These are phyloP conservation scores for Cavia aperea DNA, from an alignment of 2,113 vertebrate species.

Conservation along the genomic window DNA sequence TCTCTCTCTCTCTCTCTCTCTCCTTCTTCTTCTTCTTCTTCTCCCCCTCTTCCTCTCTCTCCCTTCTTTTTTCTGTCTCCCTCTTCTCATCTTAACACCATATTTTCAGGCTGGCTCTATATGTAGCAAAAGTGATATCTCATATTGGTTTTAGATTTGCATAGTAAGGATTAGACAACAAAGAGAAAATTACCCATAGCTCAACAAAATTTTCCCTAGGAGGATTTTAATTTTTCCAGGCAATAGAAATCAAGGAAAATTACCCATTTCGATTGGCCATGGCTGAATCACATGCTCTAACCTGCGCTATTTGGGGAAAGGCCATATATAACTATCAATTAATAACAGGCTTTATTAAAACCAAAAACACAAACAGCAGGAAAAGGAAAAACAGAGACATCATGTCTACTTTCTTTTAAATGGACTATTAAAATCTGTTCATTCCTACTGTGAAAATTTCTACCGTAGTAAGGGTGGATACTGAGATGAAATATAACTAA, in stretches of 20 bases:
- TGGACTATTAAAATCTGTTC: not conserved
- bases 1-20: not conserved
- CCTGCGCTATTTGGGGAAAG: not conserved
- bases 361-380: not conserved
- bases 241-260: not conserved
- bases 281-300: not conserved
- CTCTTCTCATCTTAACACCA: not conserved
- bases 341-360: not conserved
- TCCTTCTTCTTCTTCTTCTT: fast-evolving
- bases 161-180: not conserved
- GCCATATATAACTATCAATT: not conserved
- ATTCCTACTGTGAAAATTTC: not conserved
- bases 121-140: not conserved
- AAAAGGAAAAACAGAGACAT: not conserved
- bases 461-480: not conserved
- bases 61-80: not conserved
- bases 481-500: not conserved
- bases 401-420: not conserved
- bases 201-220: not conserved
- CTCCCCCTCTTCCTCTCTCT: fast-evolving
- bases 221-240: not conserved
- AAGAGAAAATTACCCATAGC: not conserved
- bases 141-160: not conserved
- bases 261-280: not conserved
- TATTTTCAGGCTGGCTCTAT: not conserved